Evolutionary conservation across 2,797 vertebrate species (phyloP).

Genomic region (Lerista edwardsae): DNA sequence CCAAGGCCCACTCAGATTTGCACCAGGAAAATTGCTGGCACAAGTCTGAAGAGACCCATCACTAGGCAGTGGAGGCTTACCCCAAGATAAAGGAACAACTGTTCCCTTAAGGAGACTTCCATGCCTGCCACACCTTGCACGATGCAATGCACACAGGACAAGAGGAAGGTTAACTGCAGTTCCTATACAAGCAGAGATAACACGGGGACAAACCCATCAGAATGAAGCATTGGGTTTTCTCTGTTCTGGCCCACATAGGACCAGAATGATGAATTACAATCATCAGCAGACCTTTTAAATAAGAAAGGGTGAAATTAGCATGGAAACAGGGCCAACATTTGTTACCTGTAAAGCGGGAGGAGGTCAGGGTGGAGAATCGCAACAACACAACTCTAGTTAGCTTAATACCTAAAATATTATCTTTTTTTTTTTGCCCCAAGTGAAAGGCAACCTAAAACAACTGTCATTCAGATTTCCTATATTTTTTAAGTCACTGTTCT

Average conservation of each 20-base stretch:
- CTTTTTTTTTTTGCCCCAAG: not conserved
- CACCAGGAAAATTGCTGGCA: too few relatives aligned
- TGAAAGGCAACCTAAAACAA: not conserved
- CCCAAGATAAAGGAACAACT: too few relatives aligned
- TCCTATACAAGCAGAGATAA: not conserved
- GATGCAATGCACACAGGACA: not conserved
- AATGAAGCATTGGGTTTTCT: constrained; percentile 34
- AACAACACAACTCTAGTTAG: not conserved
- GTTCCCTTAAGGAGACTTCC: too few relatives aligned
- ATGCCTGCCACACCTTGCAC: too few relatives aligned
- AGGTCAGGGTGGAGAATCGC: not conserved
- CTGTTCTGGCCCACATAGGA: constrained; percentile 13
- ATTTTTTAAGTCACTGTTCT: not conserved
- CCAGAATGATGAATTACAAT: not conserved
- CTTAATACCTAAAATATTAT: not conserved
- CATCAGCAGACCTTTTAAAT: constrained; percentile 20
- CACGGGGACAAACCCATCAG: constrained; percentile 24
- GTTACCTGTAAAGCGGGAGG: not conserved
- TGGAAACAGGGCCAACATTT: not conserved
- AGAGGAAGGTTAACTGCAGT: not conserved
- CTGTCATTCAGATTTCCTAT: not conserved
- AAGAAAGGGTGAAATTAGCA: not conserved
- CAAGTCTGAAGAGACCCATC: too few relatives aligned
- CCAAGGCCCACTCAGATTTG: too few relatives aligned
- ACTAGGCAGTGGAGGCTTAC: too few relatives aligned